Evolutionary conservation across 1,140 invertebrate species (phyloP).

Genomic region (Eupristina koningsbergeri): DNA sequence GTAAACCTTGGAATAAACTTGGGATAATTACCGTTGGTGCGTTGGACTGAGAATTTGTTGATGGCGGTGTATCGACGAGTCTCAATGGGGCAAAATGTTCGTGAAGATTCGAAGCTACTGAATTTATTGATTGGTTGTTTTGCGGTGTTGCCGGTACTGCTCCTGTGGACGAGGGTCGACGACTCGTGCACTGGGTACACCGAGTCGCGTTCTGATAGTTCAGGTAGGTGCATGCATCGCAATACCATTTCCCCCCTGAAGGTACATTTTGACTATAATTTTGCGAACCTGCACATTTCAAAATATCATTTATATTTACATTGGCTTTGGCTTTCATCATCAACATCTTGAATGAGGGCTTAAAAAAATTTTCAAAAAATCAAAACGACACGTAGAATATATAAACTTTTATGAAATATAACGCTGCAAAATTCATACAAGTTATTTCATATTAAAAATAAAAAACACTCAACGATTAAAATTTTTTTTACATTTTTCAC

Average conservation of each 20-base stretch:
- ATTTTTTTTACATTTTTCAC: too few relatives aligned
- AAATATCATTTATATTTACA: neutral
- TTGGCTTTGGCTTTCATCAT: too few relatives aligned
- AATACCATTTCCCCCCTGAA: constrained; percentile 83
- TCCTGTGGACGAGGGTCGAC: constrained; percentile 55
- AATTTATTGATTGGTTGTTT: constrained; percentile 67
- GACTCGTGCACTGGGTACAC: constrained; percentile 82
- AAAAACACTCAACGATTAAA: too few relatives aligned
- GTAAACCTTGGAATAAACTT: too few relatives aligned
- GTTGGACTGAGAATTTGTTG: constrained; percentile 59
- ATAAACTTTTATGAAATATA: too few relatives aligned
- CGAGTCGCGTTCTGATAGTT: constrained; percentile 83
- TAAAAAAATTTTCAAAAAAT: too few relatives aligned
- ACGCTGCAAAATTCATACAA: too few relatives aligned
- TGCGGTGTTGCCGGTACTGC: constrained; percentile 59
- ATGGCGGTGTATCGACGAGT: constrained; percentile 67
- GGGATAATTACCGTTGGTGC: constrained; percentile 56
- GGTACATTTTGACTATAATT: constrained; percentile 72
- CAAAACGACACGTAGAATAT: too few relatives aligned
- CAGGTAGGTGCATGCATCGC: constrained; percentile 84
- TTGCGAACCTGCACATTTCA: constrained; percentile 57
- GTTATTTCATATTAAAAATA: too few relatives aligned
- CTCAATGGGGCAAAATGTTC: constrained; percentile 79
- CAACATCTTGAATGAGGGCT: neutral
- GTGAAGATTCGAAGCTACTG: constrained; percentile 75